Base-by-base conservation (phyloP, 1,140 invertebrate genomes). In the Drosophila simulans region DNA sequence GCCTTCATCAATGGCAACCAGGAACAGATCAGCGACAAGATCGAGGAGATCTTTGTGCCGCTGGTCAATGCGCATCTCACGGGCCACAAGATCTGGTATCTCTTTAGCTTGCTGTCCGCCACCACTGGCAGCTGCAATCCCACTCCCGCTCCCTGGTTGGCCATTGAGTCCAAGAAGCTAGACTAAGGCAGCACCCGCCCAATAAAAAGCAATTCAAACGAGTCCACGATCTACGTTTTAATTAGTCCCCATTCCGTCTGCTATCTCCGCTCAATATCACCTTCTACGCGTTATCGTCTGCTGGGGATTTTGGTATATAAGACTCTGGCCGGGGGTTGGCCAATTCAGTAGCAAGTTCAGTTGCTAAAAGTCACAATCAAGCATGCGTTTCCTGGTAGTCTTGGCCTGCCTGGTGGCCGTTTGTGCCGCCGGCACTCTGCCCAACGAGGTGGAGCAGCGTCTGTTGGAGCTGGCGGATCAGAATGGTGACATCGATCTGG, bases 51-150 rank as follows among this genome's bases (percentile, higher is more conserved):
- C 17, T 63, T 92, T 53, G 91, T 91, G 13, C 91, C 91, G 0
- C 2, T 74, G 45, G 77, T 91, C 4, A 92, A 92, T 51, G 8
- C 53, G 0, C 48, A 65, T 3, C 42, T 92, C 10, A 75, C 80
- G 56, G 91, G 91, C 22, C 85, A 91, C 20, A 92, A 92, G 55
- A 48, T 92, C n/a, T 92, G 90, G 91, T 86, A 71, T 53, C 37
- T 92, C 11, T 52, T 92, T 7, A 60, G 62, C 20, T 11, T 75
- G 52, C 31, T 91, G 13, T 10, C 25, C 35, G 58, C 39, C 5
- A 35, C 12, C 11, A 55, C 51, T 25, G 54, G 39, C 17, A 79
- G 49, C 12, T 92, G 91, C 49, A 39, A 55, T 3, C 88, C 91
- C 25, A 77, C 76, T 0, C 90, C 91, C 0, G 84, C 84, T 8